phyloP scores from a whole-genome alignment of 2,888 invertebrate genomes.

The Sphaerophoria rueppellii region DNA sequence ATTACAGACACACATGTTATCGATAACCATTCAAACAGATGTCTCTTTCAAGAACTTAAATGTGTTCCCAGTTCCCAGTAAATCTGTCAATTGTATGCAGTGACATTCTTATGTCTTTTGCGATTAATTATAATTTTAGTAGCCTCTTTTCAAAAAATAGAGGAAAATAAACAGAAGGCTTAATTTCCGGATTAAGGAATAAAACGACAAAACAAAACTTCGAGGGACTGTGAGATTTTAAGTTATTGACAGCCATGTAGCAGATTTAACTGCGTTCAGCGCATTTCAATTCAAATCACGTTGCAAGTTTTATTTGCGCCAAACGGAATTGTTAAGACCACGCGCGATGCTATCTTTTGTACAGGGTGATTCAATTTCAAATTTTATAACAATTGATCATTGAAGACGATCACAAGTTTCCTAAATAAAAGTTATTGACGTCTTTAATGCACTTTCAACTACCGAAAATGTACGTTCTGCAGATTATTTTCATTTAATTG shows the following conservation, averaged over 20 bases:
- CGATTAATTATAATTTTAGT: background rate
- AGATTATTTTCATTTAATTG: too few species aligned
- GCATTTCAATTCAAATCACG: constrained; percentile 20
- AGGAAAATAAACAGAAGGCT: background rate
- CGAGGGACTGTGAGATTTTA: background rate
- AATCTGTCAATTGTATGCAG: background rate
- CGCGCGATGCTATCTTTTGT: background rate
- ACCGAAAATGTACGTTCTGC: too few species aligned
- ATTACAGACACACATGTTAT: constrained; percentile 15
- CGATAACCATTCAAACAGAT: constrained; percentile 13
- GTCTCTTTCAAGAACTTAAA: background rate
- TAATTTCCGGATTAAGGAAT: constrained; percentile 22
- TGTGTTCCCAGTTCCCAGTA: background rate
- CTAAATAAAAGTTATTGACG: too few species aligned
- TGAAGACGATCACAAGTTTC: too few species aligned
- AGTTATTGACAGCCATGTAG: background rate
- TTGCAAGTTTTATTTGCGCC: background rate
- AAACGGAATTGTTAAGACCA: background rate
- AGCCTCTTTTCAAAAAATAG: background rate
- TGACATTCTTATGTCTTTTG: background rate
- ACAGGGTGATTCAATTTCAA: constrained; percentile 4
- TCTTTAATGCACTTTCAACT: too few species aligned
- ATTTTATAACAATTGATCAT: too few species aligned
- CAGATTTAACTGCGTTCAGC: constrained; percentile 9
- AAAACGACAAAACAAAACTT: background rate